Conservation (phyloP, 2,797 vertebrate species). For the Eulemur albifrons region DNA sequence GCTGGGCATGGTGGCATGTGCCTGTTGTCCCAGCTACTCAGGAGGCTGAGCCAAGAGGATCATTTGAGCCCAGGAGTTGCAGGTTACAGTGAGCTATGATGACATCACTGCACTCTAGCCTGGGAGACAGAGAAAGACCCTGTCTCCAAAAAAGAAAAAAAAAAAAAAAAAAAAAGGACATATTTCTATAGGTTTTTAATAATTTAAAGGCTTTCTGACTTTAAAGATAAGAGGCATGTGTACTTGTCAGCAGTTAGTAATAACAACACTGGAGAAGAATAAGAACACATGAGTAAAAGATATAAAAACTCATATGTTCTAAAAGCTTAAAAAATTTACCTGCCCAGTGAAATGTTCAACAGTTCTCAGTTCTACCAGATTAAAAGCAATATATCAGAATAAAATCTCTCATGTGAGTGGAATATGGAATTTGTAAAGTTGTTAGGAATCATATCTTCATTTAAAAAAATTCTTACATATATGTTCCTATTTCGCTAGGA, state of each 20-base stretch:
- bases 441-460: neutral
- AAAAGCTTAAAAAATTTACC: neutral
- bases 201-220: conserved; percentile 58
- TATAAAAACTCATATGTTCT: neutral
- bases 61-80: neutral
- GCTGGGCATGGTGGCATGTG: no score
- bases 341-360: conserved; percentile 4
- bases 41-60: neutral
- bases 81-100: neutral
- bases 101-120: neutral
- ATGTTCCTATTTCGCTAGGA: neutral
- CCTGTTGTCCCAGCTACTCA: neutral
- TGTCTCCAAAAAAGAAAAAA: neutral
- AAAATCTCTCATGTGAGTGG: neutral
- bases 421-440: neutral
- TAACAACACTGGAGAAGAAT: neutral
- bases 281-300: neutral
- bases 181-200: conserved; percentile 54
- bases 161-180: neutral
- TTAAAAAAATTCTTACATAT: neutral
- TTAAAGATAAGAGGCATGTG: neutral
- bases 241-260: neutral
- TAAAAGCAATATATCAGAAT: conserved; percentile 21
- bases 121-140: neutral
- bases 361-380: neutral